phyloP scores from a whole-genome alignment of 2,113 vertebrate genomes.

The Hydrochoerus hydrochaeris region DNA sequence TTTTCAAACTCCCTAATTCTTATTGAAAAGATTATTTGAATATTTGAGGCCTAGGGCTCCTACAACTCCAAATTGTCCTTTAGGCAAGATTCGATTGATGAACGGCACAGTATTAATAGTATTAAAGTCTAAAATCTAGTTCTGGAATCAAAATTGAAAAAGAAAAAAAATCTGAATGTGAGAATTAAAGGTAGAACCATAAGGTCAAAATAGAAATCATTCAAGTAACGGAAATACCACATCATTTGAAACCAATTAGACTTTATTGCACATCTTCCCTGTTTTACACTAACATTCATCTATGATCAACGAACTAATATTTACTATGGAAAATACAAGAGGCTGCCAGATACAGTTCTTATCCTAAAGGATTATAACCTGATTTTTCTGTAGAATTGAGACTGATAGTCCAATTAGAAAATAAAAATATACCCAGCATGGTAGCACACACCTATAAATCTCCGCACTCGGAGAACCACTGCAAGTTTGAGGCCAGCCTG shows the following conservation, averaged over 20 bases:
- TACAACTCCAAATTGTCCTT: background rate
- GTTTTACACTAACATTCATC: conserved; percentile 30
- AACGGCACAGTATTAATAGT: background rate
- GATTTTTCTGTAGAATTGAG: background rate
- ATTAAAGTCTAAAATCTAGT: conserved; percentile 33
- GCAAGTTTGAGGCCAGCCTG: background rate
- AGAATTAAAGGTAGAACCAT: background rate
- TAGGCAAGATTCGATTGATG: background rate
- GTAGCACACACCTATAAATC: background rate
- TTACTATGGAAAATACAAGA: conserved; percentile 37
- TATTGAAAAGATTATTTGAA: conserved; percentile 2
- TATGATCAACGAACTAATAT: background rate
- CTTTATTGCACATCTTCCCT: background rate
- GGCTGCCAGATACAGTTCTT: background rate
- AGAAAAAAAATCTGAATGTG: background rate
- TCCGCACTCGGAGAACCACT: background rate
- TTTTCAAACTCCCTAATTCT: background rate
- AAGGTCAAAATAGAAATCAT: background rate
- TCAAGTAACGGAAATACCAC: conserved; percentile 17
- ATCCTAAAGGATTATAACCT: conserved; percentile 1
- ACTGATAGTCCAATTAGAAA: conserved; percentile 12
- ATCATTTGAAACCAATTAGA: conserved; percentile 47
- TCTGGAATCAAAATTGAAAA: conserved; percentile 18
- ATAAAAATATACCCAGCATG: background rate
- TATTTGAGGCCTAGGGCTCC: background rate